Conservation (phyloP, 2,888 invertebrate genomes). For the Rotaria macrura region DNA sequence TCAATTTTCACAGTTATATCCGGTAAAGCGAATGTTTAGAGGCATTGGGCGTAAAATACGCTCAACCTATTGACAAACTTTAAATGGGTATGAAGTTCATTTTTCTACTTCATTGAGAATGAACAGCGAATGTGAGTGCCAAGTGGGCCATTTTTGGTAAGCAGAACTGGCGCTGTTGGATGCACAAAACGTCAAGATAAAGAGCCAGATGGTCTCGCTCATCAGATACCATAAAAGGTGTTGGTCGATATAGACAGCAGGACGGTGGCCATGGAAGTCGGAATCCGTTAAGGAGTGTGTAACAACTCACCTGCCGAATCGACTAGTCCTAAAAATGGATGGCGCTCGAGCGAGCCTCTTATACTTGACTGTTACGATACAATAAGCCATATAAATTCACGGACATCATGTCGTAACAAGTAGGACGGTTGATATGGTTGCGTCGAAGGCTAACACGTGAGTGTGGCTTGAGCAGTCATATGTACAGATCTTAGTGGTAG, state of each 20-base stretch:
- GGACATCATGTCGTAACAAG: conserved; percentile 54
- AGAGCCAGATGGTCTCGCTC: conserved; percentile 59
- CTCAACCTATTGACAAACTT: conserved; percentile 68
- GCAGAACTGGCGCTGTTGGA: conserved; percentile 70
- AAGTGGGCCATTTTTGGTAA: conserved; percentile 66
- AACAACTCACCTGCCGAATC: conserved; percentile 60
- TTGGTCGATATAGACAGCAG: conserved; percentile 61
- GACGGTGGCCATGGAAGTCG: conserved; percentile 66
- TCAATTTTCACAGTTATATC: conserved; percentile 55
- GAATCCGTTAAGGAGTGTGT: conserved; percentile 60
- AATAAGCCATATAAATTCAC: conserved; percentile 37
- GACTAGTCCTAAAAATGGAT: conserved; percentile 61
- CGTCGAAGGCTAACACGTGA: conserved; percentile 58
- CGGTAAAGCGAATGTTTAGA: conserved; percentile 67
- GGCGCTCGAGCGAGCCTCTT: conserved; percentile 57
- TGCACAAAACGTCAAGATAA: conserved; percentile 65
- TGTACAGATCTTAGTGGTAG: conserved; percentile 61
- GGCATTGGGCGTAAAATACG: conserved; percentile 61
- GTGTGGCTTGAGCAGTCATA: conserved; percentile 52
- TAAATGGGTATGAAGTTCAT: conserved; percentile 62
- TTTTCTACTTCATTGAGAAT: conserved; percentile 56
- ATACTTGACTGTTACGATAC: conserved; percentile 50
- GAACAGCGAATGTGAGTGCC: conserved; percentile 54
- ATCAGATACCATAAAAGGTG: conserved; percentile 59
- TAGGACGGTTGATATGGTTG: conserved; percentile 55